These are phyloP conservation scores for Coracias cyanogaster DNA, from an alignment of 2,797 vertebrate genomes.

Conservation along the genomic window DNA sequence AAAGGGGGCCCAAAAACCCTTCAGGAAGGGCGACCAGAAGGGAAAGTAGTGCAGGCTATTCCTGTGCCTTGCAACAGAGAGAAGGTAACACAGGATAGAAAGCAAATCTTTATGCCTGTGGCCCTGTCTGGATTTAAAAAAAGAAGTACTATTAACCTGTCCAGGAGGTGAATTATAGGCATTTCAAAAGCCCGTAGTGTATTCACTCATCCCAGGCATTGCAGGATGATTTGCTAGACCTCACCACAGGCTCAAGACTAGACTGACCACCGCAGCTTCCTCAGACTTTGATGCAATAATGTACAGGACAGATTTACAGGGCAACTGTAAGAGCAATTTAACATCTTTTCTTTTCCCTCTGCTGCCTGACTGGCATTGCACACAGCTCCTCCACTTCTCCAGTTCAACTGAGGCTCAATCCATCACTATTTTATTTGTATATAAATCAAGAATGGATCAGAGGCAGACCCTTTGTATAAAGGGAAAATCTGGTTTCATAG, in stretches of 20 bases:
- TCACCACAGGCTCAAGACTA: not conserved
- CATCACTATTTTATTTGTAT: not conserved
- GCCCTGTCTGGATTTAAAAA: not conserved
- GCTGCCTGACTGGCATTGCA: not conserved
- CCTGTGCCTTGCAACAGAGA: not conserved
- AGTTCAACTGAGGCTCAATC: not conserved
- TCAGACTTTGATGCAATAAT: constrained; percentile 10
- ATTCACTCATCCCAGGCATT: not conserved
- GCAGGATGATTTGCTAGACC: constrained; percentile 17
- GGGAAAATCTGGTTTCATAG: constrained; percentile 52
- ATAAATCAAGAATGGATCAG: constrained; percentile 42
- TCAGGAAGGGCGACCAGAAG: not conserved
- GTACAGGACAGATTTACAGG: constrained; percentile 26
- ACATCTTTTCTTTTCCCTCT: not conserved
- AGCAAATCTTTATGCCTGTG: not conserved
- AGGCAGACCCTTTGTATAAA: constrained; percentile 22
- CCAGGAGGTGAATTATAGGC: not conserved
- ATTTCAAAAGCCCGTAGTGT: not conserved
- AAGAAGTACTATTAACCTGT: not conserved
- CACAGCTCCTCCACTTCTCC: accelerated
- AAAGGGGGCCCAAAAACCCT: not conserved
- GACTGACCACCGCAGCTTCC: not conserved
- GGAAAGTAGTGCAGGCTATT: not conserved
- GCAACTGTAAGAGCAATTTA: not conserved
- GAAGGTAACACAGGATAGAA: not conserved